Base-by-base conservation (phyloP, 1,140 invertebrate genomes). In the Propsilocerus akamusi region DNA sequence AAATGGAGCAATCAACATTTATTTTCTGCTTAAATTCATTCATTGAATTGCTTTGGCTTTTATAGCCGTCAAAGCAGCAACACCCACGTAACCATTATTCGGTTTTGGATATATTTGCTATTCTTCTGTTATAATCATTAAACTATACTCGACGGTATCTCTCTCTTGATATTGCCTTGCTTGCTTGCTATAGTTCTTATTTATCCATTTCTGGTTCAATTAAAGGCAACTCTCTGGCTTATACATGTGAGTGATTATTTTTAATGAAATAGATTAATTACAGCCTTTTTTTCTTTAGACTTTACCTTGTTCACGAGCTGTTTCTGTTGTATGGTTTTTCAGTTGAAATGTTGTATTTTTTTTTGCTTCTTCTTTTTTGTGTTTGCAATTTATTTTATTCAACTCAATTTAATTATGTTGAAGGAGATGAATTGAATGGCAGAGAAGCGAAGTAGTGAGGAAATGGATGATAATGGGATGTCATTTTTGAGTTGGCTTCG, bases 171-270 rank as follows among this genome's bases (percentile, higher is more conserved):
- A n/a, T n/a, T n/a, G n/a, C n/a, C n/a, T n/a, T n/a, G n/a, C n/a
- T n/a, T n/a, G n/a, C n/a, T n/a, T n/a, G n/a, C n/a, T n/a, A n/a
- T n/a, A n/a, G n/a, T n/a, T n/a, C n/a, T n/a, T n/a, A n/a, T n/a
- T n/a, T n/a, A n/a, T n/a, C n/a, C n/a, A n/a, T n/a, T n/a, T n/a
- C n/a, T n/a, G n/a, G n/a, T n/a, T n/a, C n/a, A n/a, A n/a, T n/a
- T n/a, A n/a, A n/a, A n/a, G n/a, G n/a, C n/a, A n/a, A n/a, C n/a
- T n/a, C n/a, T n/a, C n/a, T n/a, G n/a, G n/a, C n/a, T n/a, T n/a
- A n/a, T n/a, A n/a, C n/a, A n/a, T n/a, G n/a, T n/a, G n/a, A n/a
- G 34, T 41, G 34, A 41, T 41, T 41, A 41, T 41, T 41, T 41
- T 41, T 41, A 41, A 41, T 41, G 34, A 41, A 41, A 41, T 41